Percentiles rank a stretch among this genome's conserved stretches.
phyloP scores from a whole-genome alignment of 2,113 vertebrate genomes.

The Cisticola juncidis region DNA sequence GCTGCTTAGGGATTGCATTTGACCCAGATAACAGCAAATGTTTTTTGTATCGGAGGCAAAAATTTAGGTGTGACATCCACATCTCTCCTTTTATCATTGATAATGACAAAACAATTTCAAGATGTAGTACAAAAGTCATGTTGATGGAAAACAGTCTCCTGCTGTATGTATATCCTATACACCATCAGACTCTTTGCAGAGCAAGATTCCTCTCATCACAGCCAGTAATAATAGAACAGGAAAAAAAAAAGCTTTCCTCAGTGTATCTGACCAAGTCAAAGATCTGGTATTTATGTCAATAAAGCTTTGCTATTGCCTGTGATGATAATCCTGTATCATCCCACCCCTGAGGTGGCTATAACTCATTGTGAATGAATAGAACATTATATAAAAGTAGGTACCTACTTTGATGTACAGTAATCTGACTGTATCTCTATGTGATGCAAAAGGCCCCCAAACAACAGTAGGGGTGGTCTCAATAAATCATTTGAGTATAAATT shows the following conservation, averaged over 20 bases:
- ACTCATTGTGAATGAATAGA: not conserved
- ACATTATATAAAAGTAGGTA: not conserved
- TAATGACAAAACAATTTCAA: not conserved
- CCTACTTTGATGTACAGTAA: not conserved
- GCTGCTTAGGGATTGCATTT: not conserved
- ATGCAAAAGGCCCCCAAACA: not conserved
- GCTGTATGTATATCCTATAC: not conserved
- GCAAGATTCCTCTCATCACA: not conserved
- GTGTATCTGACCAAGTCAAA: not conserved
- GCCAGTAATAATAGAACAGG: not conserved
- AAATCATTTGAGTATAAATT: not conserved
- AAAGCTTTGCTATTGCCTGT: slow-evolving; percentile 5
- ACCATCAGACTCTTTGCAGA: not conserved
- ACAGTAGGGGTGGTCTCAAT: not conserved
- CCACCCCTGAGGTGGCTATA: not conserved
- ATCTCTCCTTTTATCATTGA: not conserved
- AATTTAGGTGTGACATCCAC: not conserved
- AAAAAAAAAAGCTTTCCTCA: not conserved
- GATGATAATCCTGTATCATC: slow-evolving; percentile 4
- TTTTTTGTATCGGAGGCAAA: not conserved
- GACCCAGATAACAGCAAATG: not conserved
- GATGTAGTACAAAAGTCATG: not conserved
- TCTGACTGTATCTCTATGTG: not conserved
- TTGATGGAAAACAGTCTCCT: not conserved
- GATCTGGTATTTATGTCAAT: not conserved